Percentiles rank a stretch among this genome's conserved stretches.
Conservation (phyloP, 2,888 invertebrate genomes). For the Chrysotoxum bicinctum region DNA sequence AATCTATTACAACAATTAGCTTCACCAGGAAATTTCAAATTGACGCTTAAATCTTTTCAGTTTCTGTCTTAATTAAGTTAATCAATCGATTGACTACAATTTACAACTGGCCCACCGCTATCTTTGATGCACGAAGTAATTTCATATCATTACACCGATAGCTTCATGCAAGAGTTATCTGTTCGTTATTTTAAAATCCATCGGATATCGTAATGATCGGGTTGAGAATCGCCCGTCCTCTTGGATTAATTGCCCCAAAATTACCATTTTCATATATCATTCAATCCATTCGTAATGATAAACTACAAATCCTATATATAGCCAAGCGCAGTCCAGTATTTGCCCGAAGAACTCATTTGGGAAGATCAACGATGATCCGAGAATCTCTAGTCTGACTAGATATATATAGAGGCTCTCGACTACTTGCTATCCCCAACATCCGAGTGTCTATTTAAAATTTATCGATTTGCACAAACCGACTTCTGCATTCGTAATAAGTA, state of each 20-base stretch:
- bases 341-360: slow-evolving; percentile 47
- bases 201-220: slow-evolving; percentile 57
- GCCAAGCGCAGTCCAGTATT: slow-evolving; percentile 6
- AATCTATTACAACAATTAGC: neutral
- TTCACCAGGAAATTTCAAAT: neutral
- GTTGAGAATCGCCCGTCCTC: slow-evolving; percentile 17
- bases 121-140: slow-evolving; percentile 38
- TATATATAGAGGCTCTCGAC: neutral
- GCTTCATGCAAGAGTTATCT: slow-evolving; percentile 30
- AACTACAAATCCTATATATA: slow-evolving; percentile 15
- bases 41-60: neutral
- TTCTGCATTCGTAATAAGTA: slow-evolving; percentile 70
- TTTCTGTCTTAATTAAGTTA: slow-evolving; percentile 10
- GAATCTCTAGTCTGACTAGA: slow-evolving; percentile 15
- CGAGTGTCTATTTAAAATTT: slow-evolving; percentile 67
- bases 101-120: neutral
- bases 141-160: slow-evolving; percentile 44
- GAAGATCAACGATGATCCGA: slow-evolving; percentile 37
- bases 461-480: slow-evolving; percentile 57
- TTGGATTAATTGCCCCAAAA: slow-evolving; percentile 66
- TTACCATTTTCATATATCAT: slow-evolving; percentile 62
- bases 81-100: slow-evolving; percentile 5
- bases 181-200: slow-evolving; percentile 49
- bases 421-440: slow-evolving; percentile 11
- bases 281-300: slow-evolving; percentile 52